Conservation (phyloP, 2,888 invertebrate species). For the Volucella inflata region DNA sequence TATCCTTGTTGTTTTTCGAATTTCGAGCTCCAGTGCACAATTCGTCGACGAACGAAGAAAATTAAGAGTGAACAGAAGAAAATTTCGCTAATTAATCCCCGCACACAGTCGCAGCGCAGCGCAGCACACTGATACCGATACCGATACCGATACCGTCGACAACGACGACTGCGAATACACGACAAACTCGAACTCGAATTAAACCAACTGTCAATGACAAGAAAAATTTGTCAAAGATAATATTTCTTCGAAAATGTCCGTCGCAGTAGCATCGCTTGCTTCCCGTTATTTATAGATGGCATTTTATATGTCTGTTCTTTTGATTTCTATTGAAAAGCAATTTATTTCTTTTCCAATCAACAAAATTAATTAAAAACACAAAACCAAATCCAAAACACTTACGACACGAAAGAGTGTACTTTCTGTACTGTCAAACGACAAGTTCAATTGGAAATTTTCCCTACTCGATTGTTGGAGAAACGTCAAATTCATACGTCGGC, state of each 20-base stretch:
- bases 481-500: slow-evolving; percentile 37
- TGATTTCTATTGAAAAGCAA: slow-evolving; percentile 31
- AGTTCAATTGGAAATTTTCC: slow-evolving; percentile 3
- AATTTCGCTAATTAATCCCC: slow-evolving; percentile 47
- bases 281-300: slow-evolving; percentile 65
- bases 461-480: slow-evolving; percentile 16
- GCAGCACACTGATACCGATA: no score
- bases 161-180: not conserved
- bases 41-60: no score
- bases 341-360: slow-evolving; percentile 34
- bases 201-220: slow-evolving; percentile 13
- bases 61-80: slow-evolving; percentile 28
- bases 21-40: slow-evolving; percentile 10
- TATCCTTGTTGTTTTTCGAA: slow-evolving; percentile 47
- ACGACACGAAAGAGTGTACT: slow-evolving; percentile 11
- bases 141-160: no score
- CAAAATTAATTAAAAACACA: slow-evolving; percentile 37
- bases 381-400: not conserved
- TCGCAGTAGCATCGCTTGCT: slow-evolving; percentile 62
- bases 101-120: not conserved
- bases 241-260: slow-evolving; percentile 61
- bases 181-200: not conserved
- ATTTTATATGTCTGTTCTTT: slow-evolving; percentile 37
- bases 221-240: slow-evolving; percentile 69
- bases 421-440: slow-evolving; percentile 18